A percentile compares a stretch with the other conserved stretches of the same genome.
These are phyloP conservation scores for Brachycybe producta DNA, from an alignment of 2,888 invertebrate species.

Conservation along the genomic window DNA sequence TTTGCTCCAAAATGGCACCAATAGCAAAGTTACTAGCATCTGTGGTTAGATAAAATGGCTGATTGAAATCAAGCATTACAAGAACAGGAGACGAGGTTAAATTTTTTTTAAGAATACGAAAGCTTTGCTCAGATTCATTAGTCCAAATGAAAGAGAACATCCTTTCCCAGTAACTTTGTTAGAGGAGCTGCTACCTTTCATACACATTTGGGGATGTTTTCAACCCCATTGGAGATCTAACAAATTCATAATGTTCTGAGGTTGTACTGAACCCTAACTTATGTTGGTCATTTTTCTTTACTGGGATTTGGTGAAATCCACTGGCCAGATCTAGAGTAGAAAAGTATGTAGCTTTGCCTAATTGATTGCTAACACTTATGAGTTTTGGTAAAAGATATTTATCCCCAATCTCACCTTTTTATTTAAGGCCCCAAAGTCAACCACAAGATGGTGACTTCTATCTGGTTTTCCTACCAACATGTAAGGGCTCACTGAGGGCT, in stretches of 20 bases:
- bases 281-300: background rate
- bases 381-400: conserved; percentile 6
- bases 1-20: conserved; percentile 2
- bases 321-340: background rate
- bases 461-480: background rate
- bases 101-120: background rate
- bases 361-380: background rate
- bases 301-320: background rate
- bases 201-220: conserved; percentile 5
- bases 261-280: conserved; percentile 1
- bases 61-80: background rate
- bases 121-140: background rate
- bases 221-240: conserved; percentile 3
- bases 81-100: background rate
- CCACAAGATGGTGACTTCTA: background rate
- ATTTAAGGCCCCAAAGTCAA: conserved; percentile 3
- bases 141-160: background rate
- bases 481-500: conserved; percentile 4
- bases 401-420: background rate
- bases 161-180: background rate
- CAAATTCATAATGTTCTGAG: background rate
- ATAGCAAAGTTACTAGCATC: conserved; percentile 8
- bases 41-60: conserved; percentile 1
- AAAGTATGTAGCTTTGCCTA: background rate
- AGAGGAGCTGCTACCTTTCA: background rate